These are phyloP conservation scores for Leptodactylus fuscus DNA, from an alignment of 2,113 vertebrate genomes.

Conservation along the genomic window DNA sequence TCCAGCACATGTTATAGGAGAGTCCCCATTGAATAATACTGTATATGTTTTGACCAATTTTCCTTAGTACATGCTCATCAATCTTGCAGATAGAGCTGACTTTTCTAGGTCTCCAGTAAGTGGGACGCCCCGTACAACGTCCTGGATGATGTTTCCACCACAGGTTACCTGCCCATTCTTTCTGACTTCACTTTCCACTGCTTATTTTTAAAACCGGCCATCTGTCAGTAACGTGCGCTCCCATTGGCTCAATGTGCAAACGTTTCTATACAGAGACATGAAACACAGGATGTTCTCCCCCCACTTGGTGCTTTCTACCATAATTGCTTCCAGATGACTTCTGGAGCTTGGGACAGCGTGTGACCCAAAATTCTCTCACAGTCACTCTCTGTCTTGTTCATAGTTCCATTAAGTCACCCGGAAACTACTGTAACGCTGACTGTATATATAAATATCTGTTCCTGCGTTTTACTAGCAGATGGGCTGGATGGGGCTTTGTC, in stretches of 20 bases:
- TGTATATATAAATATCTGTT: neutral
- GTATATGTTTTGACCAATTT: too few relatives aligned
- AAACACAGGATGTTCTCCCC: constrained; percentile 44
- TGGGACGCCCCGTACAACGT: too few relatives aligned
- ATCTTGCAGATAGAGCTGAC: too few relatives aligned
- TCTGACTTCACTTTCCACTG: neutral
- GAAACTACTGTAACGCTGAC: neutral
- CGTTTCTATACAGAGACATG: neutral
- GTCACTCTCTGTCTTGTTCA: constrained; percentile 22
- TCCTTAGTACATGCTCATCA: too few relatives aligned
- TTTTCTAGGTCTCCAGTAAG: too few relatives aligned
- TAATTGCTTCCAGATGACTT: constrained; percentile 54
- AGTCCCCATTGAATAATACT: too few relatives aligned
- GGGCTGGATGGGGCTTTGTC: neutral
- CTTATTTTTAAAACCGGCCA: constrained; percentile 28
- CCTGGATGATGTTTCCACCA: neutral
- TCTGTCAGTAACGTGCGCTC: neutral
- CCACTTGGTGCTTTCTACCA: neutral
- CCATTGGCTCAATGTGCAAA: neutral
- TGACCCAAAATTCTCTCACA: constrained; percentile 38
- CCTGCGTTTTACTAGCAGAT: neutral
- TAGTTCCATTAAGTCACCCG: constrained; percentile 13
- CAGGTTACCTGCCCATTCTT: neutral
- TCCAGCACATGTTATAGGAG: too few relatives aligned
- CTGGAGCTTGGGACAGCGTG: constrained; percentile 27